A percentile compares a stretch with the other conserved stretches of the same genome.
Evolutionary conservation across 2,888 invertebrate species (phyloP).

Genomic region (Drosophila tanythrix): DNA sequence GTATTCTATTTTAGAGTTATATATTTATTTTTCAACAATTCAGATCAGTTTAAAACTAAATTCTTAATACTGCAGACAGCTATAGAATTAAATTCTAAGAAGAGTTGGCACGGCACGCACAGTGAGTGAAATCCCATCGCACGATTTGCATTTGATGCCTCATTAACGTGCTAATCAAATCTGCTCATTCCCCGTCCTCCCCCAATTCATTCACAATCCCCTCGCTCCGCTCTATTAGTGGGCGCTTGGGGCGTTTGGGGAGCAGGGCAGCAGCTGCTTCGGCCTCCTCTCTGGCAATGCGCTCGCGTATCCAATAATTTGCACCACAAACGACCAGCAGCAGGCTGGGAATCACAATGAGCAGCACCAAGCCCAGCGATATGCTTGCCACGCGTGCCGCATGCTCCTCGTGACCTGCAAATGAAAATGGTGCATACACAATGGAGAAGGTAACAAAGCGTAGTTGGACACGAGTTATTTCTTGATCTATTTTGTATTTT

Average conservation of each 20-base stretch:
- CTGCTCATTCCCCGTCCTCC: conserved; percentile 18
- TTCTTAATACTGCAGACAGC: neutral
- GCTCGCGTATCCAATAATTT: conserved; percentile 87
- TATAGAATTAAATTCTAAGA: neutral
- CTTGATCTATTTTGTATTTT: neutral
- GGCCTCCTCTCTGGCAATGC: conserved; percentile 80
- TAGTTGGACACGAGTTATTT: conserved; percentile 12
- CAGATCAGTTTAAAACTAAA: neutral
- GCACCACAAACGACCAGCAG: conserved; percentile 89
- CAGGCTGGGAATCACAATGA: conserved; percentile 90
- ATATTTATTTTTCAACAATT: neutral
- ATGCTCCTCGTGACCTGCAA: conserved; percentile 91
- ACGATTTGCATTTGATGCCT: conserved; percentile 40
- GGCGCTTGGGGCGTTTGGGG: conserved; percentile 43
- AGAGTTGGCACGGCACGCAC: conserved; percentile 6
- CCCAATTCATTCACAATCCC: conserved; percentile 15
- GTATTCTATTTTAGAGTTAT: neutral
- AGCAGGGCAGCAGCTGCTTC: conserved; percentile 70
- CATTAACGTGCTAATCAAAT: conserved; percentile 66
- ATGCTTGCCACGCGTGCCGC: conserved; percentile 90
- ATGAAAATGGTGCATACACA: conserved; percentile 34
- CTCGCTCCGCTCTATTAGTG: conserved; percentile 4
- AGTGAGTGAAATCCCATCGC: conserved; percentile 10
- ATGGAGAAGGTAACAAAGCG: conserved; percentile 8
- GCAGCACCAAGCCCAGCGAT: conserved; percentile 91